Conservation (phyloP, 2,888 invertebrate genomes). For the Melanchra persicariae region DNA sequence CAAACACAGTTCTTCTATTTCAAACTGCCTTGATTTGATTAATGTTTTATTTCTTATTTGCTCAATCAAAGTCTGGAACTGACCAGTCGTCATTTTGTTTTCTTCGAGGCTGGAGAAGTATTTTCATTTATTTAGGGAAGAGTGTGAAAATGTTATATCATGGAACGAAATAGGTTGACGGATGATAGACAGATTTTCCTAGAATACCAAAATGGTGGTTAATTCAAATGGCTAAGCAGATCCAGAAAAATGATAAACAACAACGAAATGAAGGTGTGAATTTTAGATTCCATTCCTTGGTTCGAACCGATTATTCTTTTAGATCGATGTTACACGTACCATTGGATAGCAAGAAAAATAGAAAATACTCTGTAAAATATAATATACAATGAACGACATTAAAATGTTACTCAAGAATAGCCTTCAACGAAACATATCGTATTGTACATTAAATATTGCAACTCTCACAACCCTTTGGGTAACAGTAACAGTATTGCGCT, state of each 20-base stretch:
- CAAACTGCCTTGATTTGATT: constrained; percentile 52
- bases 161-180: not conserved
- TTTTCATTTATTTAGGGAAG: not conserved
- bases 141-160: not conserved
- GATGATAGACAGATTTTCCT: not conserved
- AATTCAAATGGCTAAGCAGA: too few relatives aligned
- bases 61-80: constrained; percentile 29
- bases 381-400: not conserved
- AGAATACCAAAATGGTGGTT: too few relatives aligned
- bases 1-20: constrained; percentile 70
- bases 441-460: constrained; percentile 21
- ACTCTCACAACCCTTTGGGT: constrained; percentile 13
- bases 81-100: constrained; percentile 35
- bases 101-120: not conserved
- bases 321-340: not conserved
- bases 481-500: constrained; percentile 6
- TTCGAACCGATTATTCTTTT: not conserved
- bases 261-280: too few relatives aligned
- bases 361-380: too few relatives aligned
- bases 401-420: not conserved
- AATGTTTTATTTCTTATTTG: constrained; percentile 52
- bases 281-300: not conserved
- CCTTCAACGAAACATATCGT: constrained; percentile 12
- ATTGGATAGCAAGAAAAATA: too few relatives aligned
- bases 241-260: too few relatives aligned